Percentiles rank a stretch among this genome's conserved stretches.
These are phyloP conservation scores for Sycophila sp. DNA, from an alignment of 1,140 invertebrate species.

Conservation along the genomic window DNA sequence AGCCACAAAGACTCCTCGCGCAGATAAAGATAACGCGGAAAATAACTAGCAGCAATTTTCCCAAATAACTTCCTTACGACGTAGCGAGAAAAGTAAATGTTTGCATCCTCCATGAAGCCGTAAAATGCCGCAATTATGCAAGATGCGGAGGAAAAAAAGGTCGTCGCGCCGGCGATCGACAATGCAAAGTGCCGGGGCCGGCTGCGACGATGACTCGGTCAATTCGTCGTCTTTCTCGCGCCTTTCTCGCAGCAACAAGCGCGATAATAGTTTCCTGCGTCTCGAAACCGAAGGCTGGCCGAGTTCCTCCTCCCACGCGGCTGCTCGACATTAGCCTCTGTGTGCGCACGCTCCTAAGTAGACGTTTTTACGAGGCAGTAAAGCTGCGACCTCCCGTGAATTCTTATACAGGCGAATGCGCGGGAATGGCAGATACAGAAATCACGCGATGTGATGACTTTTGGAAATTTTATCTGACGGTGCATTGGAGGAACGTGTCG, in stretches of 20 bases:
- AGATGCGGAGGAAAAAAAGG: background rate
- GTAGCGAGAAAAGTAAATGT: background rate
- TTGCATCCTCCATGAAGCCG: background rate
- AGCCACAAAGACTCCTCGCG: background rate
- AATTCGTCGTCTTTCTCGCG: background rate
- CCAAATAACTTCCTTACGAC: slow-evolving; percentile 25
- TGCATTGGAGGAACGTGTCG: background rate
- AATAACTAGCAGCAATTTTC: background rate
- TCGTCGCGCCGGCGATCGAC: background rate
- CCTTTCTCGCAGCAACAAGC: background rate
- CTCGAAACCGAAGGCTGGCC: background rate
- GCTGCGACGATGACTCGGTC: too few species aligned
- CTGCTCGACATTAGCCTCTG: slow-evolving; percentile 1
- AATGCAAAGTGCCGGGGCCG: too few species aligned
- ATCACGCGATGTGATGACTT: slow-evolving; percentile 37
- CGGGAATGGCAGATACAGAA: slow-evolving; percentile 13
- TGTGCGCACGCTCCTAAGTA: background rate
- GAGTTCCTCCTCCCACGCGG: background rate
- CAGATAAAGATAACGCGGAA: background rate
- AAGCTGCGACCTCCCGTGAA: slow-evolving; percentile 33
- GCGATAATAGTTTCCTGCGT: background rate
- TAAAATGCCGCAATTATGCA: background rate
- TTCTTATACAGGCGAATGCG: slow-evolving; percentile 12
- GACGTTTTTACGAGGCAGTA: slow-evolving; percentile 38
- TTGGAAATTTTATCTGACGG: slow-evolving; percentile 38